These are phyloP conservation scores for Tonatia bakeri DNA, from an alignment of 2,113 vertebrate species.

Conservation along the genomic window DNA sequence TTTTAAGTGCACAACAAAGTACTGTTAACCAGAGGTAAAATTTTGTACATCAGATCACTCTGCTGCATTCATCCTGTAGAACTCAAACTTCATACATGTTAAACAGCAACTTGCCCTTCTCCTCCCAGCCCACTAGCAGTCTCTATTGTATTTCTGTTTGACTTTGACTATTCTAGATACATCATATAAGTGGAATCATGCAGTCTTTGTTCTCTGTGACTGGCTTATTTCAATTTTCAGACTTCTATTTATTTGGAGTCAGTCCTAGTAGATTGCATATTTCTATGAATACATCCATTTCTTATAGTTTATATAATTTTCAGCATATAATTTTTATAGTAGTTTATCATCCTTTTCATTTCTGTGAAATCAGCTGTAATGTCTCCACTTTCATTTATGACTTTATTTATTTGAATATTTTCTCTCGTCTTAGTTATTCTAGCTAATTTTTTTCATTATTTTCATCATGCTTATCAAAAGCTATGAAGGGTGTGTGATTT, in stretches of 20 bases:
- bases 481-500: background rate
- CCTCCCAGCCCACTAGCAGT: background rate
- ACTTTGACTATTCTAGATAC: background rate
- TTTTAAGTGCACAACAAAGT: background rate
- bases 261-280: background rate
- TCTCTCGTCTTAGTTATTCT: background rate
- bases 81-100: background rate
- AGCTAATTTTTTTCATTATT: background rate
- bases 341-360: background rate
- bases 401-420: background rate
- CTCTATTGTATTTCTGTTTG: background rate
- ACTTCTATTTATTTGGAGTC: background rate
- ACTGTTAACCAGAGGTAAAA: background rate
- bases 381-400: background rate
- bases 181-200: background rate
- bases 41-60: background rate
- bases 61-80: background rate
- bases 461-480: background rate
- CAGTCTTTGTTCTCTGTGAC: background rate
- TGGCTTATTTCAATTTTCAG: background rate
- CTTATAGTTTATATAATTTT: background rate
- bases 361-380: background rate
- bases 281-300: background rate
- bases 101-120: background rate
- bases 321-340: background rate